A percentile compares a stretch with the other conserved stretches of the same genome.
Evolutionary conservation across 2,888 invertebrate genomes (phyloP).

Genomic region (Nipponacmea schrenckii): DNA sequence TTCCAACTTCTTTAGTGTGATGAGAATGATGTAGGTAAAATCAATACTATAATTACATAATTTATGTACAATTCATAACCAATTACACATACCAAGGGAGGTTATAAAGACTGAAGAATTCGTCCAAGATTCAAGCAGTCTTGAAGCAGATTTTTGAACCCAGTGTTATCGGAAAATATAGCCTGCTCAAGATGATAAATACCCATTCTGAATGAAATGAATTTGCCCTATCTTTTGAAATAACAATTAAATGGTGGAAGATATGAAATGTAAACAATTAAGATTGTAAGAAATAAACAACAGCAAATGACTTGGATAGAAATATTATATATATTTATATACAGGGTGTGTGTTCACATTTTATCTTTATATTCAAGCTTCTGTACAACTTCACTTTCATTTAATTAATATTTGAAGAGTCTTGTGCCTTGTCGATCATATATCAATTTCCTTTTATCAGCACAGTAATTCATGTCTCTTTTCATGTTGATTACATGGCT

Average conservation of each 20-base stretch:
- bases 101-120: too few relatives aligned
- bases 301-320: background rate
- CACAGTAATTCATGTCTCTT: background rate
- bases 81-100: too few relatives aligned
- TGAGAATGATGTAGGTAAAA: too few relatives aligned
- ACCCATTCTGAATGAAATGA: too few relatives aligned
- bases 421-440: conserved; percentile 1
- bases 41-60: too few relatives aligned
- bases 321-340: background rate
- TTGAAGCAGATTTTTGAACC: too few relatives aligned
- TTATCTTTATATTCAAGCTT: background rate
- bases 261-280: background rate
- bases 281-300: conserved; percentile 1
- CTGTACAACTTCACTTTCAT: background rate
- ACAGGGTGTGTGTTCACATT: background rate
- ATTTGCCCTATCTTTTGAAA: background rate
- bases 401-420: conserved; percentile 4
- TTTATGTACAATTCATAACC: too few relatives aligned
- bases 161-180: too few relatives aligned
- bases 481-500: conserved; percentile 6
- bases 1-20: too few relatives aligned
- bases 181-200: too few relatives aligned
- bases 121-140: too few relatives aligned
- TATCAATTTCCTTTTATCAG: background rate
- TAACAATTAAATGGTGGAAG: background rate